Evolutionary conservation across 2,888 invertebrate species (phyloP).

Genomic region (Baronia brevicornis): DNA sequence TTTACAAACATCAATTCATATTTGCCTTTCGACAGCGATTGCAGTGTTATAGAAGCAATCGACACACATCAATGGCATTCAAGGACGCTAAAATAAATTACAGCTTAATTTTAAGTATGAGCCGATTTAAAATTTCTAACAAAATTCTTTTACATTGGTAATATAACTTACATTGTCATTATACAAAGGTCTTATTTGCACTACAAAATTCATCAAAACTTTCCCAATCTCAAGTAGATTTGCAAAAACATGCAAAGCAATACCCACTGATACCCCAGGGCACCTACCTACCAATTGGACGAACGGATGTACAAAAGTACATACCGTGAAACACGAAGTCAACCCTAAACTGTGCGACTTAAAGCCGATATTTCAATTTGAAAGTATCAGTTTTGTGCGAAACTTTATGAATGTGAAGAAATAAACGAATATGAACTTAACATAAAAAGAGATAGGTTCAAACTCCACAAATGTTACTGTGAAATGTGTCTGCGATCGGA

Average conservation of each 20-base stretch:
- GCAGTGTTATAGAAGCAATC: too few species aligned
- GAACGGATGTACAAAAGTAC: conserved; percentile 28
- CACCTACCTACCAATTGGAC: conserved; percentile 32
- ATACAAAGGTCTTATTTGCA: conserved; percentile 10
- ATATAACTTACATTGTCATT: conserved; percentile 4
- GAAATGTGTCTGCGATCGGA: conserved; percentile 16
- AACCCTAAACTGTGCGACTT: conserved; percentile 12
- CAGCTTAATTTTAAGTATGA: too few species aligned
- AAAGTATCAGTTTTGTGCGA: background rate
- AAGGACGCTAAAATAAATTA: too few species aligned
- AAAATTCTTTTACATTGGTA: too few species aligned
- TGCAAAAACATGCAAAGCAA: conserved; percentile 45
- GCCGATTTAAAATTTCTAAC: too few species aligned
- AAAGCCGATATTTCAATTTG: conserved; percentile 1
- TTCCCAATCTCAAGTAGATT: conserved; percentile 30
- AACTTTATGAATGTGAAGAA: conserved; percentile 10
- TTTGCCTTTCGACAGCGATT: too few species aligned
- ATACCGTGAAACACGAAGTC: conserved; percentile 16
- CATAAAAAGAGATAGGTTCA: conserved; percentile 8
- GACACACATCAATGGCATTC: too few species aligned
- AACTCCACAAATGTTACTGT: too few species aligned
- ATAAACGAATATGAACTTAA: conserved; percentile 12
- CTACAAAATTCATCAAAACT: conserved; percentile 25
- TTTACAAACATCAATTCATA: too few species aligned
- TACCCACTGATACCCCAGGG: conserved; percentile 44